These are phyloP conservation scores for Muricea muricata DNA, from an alignment of 92 coral and sea anemone genomes.

Conservation along the genomic window DNA sequence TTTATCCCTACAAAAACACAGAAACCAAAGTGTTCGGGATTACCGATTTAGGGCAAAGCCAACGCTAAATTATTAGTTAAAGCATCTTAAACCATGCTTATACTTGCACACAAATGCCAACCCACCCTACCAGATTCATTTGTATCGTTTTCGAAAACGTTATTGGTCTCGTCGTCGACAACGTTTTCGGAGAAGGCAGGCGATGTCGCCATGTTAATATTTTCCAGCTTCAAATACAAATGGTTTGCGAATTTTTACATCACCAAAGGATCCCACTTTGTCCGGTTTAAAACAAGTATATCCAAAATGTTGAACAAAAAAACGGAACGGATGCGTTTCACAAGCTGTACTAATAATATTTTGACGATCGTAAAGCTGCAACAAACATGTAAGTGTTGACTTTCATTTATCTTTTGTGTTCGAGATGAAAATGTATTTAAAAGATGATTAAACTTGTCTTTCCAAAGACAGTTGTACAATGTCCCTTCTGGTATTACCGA, in stretches of 20 bases:
- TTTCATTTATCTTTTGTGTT: too few species aligned
- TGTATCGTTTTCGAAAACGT: constrained; percentile 3
- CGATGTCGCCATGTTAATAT: constrained; percentile 20
- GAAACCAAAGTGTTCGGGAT: not conserved
- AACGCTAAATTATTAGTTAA: not conserved
- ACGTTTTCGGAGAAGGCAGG: not conserved
- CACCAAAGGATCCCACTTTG: not conserved
- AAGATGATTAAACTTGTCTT: too few species aligned
- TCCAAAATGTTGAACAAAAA: not conserved
- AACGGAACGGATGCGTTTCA: not conserved
- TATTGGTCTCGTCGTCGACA: not conserved
- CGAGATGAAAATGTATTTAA: too few species aligned
- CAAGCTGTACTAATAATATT: not conserved
- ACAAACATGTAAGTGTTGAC: not conserved
- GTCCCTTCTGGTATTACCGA: not conserved
- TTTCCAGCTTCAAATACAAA: not conserved
- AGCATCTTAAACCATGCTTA: not conserved
- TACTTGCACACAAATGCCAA: too few species aligned
- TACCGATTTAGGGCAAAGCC: not conserved
- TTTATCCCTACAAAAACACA: constrained; percentile 21
- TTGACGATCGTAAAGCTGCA: not conserved
- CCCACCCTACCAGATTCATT: not conserved
- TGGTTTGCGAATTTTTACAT: not conserved
- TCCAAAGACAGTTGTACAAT: too few species aligned
- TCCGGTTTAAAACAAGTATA: not conserved